A percentile compares a stretch with the other conserved stretches of the same genome.
Conservation (phyloP, 2,888 invertebrate genomes). For the Dastarcus helophoroides region DNA sequence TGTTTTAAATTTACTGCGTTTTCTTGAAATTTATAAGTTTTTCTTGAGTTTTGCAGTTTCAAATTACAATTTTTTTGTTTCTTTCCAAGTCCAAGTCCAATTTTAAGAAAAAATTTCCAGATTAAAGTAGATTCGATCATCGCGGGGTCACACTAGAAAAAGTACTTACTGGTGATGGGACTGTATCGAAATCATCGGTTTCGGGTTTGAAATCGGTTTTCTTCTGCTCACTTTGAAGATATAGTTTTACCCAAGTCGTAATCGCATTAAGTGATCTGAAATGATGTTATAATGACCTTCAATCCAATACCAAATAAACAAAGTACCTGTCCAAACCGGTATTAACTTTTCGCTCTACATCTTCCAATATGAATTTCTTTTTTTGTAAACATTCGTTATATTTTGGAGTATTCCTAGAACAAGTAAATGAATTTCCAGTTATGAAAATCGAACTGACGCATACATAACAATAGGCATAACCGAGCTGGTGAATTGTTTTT, state of each 20-base stretch:
- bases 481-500: conserved; percentile 84
- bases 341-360: conserved; percentile 85
- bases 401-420: conserved; percentile 67
- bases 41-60: too few species aligned
- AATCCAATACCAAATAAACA: conserved; percentile 1
- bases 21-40: too few species aligned
- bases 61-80: too few species aligned
- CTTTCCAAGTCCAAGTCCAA: too few species aligned
- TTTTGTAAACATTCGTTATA: conserved; percentile 81
- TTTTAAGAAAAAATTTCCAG: too few species aligned
- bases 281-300: conserved; percentile 3
- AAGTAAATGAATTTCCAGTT: conserved; percentile 1
- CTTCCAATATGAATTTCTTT: conserved; percentile 75
- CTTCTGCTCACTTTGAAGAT: conserved; percentile 86
- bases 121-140: too few species aligned
- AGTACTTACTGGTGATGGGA: conserved; percentile 63
- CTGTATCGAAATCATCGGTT: conserved; percentile 67
- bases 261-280: conserved; percentile 69
- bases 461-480: conserved; percentile 80
- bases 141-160: too few species aligned
- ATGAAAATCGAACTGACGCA: conserved; percentile 22
- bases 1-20: too few species aligned
- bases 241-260: conserved; percentile 81
- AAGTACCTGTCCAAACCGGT: conserved; percentile 58
- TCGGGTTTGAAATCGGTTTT: conserved; percentile 90